Percentiles rank a stretch among this genome's conserved stretches.
Conservation (phyloP, 2,113 vertebrate genomes). For the Falco punctatus region DNA sequence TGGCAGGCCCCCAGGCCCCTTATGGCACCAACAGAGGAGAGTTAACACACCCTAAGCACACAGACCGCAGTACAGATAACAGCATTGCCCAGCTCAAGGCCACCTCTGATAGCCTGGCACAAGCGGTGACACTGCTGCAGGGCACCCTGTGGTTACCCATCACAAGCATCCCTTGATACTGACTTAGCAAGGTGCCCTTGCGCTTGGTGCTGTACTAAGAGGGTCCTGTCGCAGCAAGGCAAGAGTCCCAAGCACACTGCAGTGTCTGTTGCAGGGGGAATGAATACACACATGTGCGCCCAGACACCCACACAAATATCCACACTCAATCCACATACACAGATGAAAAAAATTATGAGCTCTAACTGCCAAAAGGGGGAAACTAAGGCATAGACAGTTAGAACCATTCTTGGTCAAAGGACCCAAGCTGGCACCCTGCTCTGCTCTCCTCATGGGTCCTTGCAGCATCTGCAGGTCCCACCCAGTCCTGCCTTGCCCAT, state of each 20-base stretch:
- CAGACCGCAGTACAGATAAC: background rate
- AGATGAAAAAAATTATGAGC: background rate
- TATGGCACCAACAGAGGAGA: background rate
- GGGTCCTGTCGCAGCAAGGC: background rate
- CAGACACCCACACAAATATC: background rate
- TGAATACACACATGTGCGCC: background rate
- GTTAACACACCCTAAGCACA: background rate
- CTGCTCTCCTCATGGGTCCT: background rate
- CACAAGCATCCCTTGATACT: background rate
- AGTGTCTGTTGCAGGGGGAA: background rate
- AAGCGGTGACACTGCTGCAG: background rate
- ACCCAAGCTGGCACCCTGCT: background rate
- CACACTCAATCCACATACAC: accelerated
- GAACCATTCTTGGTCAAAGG: background rate
- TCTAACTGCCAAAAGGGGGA: background rate
- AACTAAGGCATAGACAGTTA: background rate
- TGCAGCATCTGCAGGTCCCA: background rate
- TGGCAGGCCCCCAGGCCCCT: background rate
- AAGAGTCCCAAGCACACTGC: background rate
- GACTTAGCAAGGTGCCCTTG: background rate
- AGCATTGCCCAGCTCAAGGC: background rate
- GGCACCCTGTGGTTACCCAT: background rate
- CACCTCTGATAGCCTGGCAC: background rate
- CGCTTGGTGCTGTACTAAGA: background rate
- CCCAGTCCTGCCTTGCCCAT: background rate